Conservation (phyloP, 2,888 invertebrate species). For the Rhamphomyia laevipes region DNA sequence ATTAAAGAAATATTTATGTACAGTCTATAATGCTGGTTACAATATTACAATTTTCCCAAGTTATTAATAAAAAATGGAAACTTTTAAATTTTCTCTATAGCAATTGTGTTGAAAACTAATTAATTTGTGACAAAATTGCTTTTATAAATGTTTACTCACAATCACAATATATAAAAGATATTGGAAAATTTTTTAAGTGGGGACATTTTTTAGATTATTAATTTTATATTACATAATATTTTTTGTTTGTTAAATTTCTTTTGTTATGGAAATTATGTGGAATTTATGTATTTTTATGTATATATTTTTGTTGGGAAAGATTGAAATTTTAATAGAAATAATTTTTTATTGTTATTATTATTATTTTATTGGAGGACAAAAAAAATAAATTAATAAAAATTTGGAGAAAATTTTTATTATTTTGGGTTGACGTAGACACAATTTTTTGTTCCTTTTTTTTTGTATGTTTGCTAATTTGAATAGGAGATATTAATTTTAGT, state of each 20-base stretch:
- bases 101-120: slow-evolving; percentile 14
- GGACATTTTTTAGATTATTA: too few species aligned
- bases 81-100: slow-evolving; percentile 9
- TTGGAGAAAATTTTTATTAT: neutral
- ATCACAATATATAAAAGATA: too few species aligned
- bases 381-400: neutral
- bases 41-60: too few species aligned
- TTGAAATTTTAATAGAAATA: slow-evolving; percentile 26
- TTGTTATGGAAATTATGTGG: slow-evolving; percentile 5
- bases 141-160: neutral
- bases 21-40: too few species aligned
- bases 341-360: slow-evolving; percentile 23
- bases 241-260: too few species aligned
- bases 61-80: neutral
- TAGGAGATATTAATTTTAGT: too few species aligned
- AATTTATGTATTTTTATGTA: slow-evolving; percentile 13
- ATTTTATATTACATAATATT: too few species aligned
- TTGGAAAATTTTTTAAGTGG: too few species aligned
- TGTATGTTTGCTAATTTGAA: too few species aligned
- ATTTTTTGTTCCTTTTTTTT: too few species aligned
- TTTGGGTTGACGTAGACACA: too few species aligned
- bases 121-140: slow-evolving; percentile 16
- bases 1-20: too few species aligned
- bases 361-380: slow-evolving; percentile 9
- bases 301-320: slow-evolving; percentile 15